Evolutionary conservation across 2,113 vertebrate species (phyloP).

Genomic region (Paracanthobrama guichenoti): DNA sequence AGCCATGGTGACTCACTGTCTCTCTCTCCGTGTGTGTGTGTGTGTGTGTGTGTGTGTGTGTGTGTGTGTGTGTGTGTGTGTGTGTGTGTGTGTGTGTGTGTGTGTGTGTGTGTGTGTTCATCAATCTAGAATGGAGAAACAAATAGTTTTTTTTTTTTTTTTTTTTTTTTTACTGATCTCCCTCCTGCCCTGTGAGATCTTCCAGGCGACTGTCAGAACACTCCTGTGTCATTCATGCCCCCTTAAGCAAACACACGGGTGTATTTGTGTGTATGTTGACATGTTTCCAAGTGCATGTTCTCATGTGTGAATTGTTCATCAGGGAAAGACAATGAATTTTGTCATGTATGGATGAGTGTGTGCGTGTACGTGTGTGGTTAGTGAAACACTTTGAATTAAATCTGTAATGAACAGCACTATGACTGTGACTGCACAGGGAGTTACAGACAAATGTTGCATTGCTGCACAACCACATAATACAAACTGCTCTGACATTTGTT

Average conservation of each 20-base stretch:
- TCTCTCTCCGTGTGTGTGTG: constrained; percentile 43
- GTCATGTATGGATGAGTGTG: constrained; percentile 6
- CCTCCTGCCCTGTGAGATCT: constrained; percentile 62
- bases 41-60: constrained; percentile 45
- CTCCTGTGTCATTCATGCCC: constrained; percentile 61
- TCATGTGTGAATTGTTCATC: constrained; percentile 32
- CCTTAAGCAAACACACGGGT: constrained; percentile 52
- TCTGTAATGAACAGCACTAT: constrained; percentile 47
- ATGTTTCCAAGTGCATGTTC: constrained; percentile 18
- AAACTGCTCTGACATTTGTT: constrained; percentile 21
- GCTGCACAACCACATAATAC: constrained; percentile 42
- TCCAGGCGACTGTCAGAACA: constrained; percentile 64
- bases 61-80: constrained; percentile 22
- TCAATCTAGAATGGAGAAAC: constrained; percentile 64
- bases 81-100: constrained; percentile 42
- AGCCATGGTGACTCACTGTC: constrained; percentile 47
- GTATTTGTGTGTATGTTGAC: constrained; percentile 10
- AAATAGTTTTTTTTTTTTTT: constrained; percentile 67
- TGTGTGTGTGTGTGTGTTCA: constrained; percentile 48
- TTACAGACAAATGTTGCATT: constrained; percentile 44
- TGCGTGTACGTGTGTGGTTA: background rate
- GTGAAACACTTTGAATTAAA: constrained; percentile 48
- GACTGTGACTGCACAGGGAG: constrained; percentile 45
- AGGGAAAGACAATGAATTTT: background rate
- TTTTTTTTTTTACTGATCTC: constrained; percentile 61